These are phyloP conservation scores for Mus spretus DNA, from an alignment of 2,797 vertebrate genomes.

Conservation along the genomic window DNA sequence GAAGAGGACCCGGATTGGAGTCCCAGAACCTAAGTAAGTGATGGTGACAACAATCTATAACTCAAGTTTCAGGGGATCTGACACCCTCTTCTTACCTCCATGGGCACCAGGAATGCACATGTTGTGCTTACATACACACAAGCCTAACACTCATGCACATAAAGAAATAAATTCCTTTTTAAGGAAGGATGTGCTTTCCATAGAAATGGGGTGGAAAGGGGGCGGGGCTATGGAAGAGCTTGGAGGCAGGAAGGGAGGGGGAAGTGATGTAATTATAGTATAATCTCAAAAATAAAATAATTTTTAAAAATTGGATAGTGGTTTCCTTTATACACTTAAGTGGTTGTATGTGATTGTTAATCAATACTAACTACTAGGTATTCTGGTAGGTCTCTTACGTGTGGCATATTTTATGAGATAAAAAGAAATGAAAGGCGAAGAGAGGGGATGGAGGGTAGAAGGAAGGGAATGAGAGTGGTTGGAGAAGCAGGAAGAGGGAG, in stretches of 20 bases:
- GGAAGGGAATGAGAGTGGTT: neutral
- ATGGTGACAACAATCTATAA: neutral
- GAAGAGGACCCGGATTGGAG: neutral
- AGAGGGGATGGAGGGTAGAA: neutral
- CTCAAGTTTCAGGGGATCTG: neutral
- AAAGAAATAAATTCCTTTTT: too few relatives aligned
- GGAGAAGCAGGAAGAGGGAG: neutral
- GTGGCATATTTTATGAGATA: constrained; percentile 12
- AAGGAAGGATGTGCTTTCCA: neutral
- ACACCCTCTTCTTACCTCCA: neutral
- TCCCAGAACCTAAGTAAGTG: neutral
- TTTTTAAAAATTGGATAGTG: neutral
- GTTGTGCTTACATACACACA: neutral
- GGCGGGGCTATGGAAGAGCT: neutral
- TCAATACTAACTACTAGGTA: neutral
- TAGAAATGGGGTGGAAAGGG: neutral
- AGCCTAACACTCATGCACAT: neutral
- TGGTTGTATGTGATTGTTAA: neutral
- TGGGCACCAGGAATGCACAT: neutral
- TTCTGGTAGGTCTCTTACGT: neutral
- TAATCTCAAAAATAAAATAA: neutral
- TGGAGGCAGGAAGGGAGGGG: neutral
- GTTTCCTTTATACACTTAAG: neutral
- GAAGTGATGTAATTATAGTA: neutral
- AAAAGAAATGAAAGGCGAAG: neutral